These are phyloP conservation scores for Maniola hyperantus DNA, from an alignment of 2,888 invertebrate genomes.

Conservation along the genomic window DNA sequence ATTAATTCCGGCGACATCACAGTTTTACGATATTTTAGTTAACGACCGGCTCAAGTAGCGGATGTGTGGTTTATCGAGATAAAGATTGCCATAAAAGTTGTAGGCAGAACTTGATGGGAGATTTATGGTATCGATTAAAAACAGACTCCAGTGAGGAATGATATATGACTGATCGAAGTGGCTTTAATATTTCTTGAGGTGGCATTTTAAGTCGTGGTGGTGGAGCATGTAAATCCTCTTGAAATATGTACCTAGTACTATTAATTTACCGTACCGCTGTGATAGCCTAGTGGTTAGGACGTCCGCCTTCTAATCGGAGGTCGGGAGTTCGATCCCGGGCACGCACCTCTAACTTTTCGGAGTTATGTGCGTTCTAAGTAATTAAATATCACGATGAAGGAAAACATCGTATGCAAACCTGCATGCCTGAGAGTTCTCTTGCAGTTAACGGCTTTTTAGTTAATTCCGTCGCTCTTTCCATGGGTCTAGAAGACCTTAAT, in stretches of 20 bases:
- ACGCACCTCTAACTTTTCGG: no score
- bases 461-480: no score
- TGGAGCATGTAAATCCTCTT: neutral
- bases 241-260: neutral
- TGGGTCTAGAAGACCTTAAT: no score
- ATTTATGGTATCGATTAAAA: constrained; percentile 59
- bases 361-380: no score
- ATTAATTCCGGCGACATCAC: constrained; percentile 55
- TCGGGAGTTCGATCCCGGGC: no score
- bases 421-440: no score
- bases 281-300: no score
- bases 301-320: no score
- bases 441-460: no score
- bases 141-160: constrained; percentile 1
- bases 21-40: constrained; percentile 55
- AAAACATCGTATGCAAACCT: no score
- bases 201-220: neutral
- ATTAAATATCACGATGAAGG: no score
- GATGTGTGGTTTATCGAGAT: constrained; percentile 72
- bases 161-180: constrained; percentile 3
- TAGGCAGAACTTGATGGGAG: constrained; percentile 53
- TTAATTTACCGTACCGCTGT: no score
- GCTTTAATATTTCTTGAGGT: constrained; percentile 8
- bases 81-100: constrained; percentile 66
- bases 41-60: constrained; percentile 62